These are phyloP conservation scores for Lipophrys pholis DNA, from an alignment of 2,113 vertebrate genomes.

Conservation along the genomic window DNA sequence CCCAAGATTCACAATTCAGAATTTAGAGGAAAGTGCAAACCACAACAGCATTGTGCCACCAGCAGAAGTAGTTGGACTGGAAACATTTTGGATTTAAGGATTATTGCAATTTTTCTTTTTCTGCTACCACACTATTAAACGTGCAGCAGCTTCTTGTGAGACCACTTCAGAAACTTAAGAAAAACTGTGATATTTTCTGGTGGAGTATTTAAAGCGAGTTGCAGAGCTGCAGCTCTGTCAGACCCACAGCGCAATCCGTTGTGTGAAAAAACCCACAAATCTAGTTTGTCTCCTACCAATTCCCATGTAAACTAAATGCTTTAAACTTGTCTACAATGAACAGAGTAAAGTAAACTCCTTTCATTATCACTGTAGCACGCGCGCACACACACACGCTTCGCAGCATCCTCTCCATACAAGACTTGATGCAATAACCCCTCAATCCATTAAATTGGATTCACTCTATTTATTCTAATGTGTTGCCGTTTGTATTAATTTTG, in stretches of 20 bases:
- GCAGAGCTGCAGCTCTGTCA: background rate
- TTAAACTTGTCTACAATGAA: background rate
- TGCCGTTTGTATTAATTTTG: no score
- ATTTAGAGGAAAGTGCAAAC: no score
- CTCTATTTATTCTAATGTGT: no score
- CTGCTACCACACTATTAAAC: background rate
- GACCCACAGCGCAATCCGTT: background rate
- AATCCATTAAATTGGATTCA: no score
- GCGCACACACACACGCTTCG: no score
- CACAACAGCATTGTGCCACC: no score
- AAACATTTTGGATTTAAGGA: background rate
- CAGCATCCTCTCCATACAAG: no score
- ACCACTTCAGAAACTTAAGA: background rate
- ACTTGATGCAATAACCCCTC: no score
- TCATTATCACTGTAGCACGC: no score
- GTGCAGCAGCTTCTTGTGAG: constrained; percentile 6
- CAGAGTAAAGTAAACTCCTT: no score
- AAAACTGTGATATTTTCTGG: constrained; percentile 8
- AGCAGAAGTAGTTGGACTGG: no score
- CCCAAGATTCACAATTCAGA: background rate
- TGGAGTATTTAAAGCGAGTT: background rate
- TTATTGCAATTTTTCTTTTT: background rate
- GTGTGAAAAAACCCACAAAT: background rate
- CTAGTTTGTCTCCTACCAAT: background rate
- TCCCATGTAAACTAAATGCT: background rate